These are phyloP conservation scores for Amphiura filiformis DNA, from an alignment of 35 echinoderm and acorn worm genomes.

Conservation along the genomic window DNA sequence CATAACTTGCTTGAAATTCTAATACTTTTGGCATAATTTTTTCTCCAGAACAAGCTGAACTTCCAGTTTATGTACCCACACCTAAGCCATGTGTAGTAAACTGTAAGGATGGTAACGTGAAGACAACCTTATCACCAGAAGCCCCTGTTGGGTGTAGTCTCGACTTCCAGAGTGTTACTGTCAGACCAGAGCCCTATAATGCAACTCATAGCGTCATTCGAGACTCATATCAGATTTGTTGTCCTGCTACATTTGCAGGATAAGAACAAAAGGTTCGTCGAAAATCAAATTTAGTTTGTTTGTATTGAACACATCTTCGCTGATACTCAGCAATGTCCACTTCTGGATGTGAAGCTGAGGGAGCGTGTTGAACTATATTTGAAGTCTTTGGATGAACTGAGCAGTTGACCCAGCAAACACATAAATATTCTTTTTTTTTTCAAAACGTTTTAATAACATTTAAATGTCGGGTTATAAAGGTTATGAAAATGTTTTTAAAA, in stretches of 20 bases:
- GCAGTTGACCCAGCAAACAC: too few species aligned
- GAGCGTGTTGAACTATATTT: too few species aligned
- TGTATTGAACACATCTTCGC: too few species aligned
- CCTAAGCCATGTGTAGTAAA: background rate
- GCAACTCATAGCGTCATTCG: background rate
- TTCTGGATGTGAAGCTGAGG: too few species aligned
- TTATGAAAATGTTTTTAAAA: too few species aligned
- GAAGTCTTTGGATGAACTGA: too few species aligned
- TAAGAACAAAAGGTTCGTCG: too few species aligned
- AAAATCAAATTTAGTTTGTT: too few species aligned
- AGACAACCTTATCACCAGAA: background rate
- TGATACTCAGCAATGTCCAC: too few species aligned
- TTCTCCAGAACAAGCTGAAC: background rate
- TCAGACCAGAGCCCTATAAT: background rate
- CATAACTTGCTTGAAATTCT: background rate
- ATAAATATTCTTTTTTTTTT: too few species aligned
- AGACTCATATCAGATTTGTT: background rate
- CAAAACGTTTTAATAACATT: too few species aligned
- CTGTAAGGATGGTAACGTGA: background rate
- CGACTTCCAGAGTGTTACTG: background rate
- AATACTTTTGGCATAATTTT: background rate
- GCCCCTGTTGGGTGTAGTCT: background rate
- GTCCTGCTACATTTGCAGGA: background rate
- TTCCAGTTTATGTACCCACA: background rate
- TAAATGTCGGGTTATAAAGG: too few species aligned